Conservation (phyloP, 2,113 vertebrate species). For the Hucho hucho region DNA sequence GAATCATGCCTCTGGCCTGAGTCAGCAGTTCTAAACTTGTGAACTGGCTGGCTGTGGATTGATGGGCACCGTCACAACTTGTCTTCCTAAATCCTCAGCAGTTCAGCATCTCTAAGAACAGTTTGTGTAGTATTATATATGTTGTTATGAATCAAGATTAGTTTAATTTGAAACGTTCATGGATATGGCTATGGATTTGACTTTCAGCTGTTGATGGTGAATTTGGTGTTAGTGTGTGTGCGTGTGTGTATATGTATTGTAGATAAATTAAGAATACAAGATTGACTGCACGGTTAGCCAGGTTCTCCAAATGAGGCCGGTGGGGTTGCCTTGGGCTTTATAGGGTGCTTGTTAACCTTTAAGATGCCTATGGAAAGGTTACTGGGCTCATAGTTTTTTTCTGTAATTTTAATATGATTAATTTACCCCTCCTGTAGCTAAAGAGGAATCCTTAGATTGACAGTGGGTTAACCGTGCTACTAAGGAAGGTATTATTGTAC, state of each 20-base stretch:
- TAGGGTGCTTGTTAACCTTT: slow-evolving; percentile 67
- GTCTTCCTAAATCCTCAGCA: slow-evolving; percentile 18
- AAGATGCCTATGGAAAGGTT: slow-evolving; percentile 63
- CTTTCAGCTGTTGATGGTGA: not conserved
- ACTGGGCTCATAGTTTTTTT: slow-evolving; percentile 46
- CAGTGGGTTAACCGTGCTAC: too few relatives aligned
- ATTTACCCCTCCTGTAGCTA: not conserved
- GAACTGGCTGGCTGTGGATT: slow-evolving; percentile 12
- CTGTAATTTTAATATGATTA: not conserved
- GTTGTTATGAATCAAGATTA: slow-evolving; percentile 19
- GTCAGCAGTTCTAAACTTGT: slow-evolving; percentile 26
- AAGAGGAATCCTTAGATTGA: too few relatives aligned
- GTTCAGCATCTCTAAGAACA: slow-evolving; percentile 4
- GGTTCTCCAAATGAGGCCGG: slow-evolving; percentile 37
- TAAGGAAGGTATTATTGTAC: not conserved
- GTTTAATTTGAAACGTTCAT: slow-evolving; percentile 7
- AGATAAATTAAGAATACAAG: not conserved
- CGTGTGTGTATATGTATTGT: too few relatives aligned
- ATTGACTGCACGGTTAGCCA: slow-evolving; percentile 18
- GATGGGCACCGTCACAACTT: slow-evolving; percentile 22
- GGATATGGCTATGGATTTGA: not conserved
- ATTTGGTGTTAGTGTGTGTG: not conserved
- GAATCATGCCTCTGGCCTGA: slow-evolving; percentile 38
- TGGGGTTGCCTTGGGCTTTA: slow-evolving; percentile 38
- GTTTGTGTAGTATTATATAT: slow-evolving; percentile 9